Base-by-base conservation (phyloP, 2,113 vertebrate species). In the Reinhardtius hippoglossoides region DNA sequence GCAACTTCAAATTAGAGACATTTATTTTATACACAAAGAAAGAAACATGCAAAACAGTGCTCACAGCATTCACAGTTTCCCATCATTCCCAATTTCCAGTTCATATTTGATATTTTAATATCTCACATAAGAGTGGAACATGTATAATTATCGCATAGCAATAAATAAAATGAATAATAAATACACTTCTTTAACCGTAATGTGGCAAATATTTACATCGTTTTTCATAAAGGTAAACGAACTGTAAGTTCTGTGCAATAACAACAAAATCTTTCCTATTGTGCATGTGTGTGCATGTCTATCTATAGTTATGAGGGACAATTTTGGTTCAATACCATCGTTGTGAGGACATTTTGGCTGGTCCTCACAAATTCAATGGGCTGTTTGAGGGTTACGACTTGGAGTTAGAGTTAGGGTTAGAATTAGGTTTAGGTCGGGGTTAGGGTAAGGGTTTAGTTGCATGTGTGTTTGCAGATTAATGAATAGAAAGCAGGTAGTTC, bases 401-500 rank as follows among this genome's bases (percentile, higher is more conserved):
- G 35, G 8, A 2, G 2, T 37, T 37, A 37, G 35, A 2, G 35
- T 37, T 37, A 35, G 35, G 0, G 8, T 35, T 9, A 35, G 35
- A 9, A 2, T 37, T 9, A 37, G 35, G 35, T 37, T 37, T 37
- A 9, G 7, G 35, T 37, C 35, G 0, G 8, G 9, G 35, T 37
- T 9, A 37, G 35, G 35, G 9, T 37, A 37, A 9, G 35, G 35
- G 35, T 37, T 37, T 9, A 9, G 35, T 37, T 37, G 9, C 9
- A 9, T 37, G 9, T 37, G 9, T 65, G 35, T 62, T 20, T 59
- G 8, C 9, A 56, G 52, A 66, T 76, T 66, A 84, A 20, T 75
- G 62, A 72, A 18, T 78, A 26, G 61, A 77, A 37, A 84, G 57
- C 59, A 94, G 76, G 65, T 90, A 92, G 16, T 56, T 71, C 74